Evolutionary conservation across 2,113 vertebrate genomes (phyloP).

Genomic region (Pluvialis apricaria): DNA sequence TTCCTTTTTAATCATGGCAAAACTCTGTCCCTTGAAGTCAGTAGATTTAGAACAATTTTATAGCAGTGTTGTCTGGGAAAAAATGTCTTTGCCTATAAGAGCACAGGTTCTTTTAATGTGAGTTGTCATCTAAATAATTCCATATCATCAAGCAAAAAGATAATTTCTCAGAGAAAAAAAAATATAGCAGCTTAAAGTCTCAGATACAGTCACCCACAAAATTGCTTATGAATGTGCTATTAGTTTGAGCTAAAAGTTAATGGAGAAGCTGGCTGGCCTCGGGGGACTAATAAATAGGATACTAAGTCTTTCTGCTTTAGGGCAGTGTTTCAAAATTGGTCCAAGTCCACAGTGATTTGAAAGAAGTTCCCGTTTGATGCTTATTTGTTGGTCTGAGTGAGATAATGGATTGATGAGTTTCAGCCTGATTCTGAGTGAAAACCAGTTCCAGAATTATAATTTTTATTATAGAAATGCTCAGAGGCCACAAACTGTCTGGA

Average conservation of each 20-base stretch:
- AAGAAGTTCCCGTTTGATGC: background rate
- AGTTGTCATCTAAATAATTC: constrained; percentile 59
- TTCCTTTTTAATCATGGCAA: background rate
- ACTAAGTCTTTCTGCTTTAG: background rate
- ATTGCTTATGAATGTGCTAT: constrained; percentile 62
- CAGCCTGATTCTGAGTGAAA: background rate
- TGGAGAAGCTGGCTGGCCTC: constrained; percentile 36
- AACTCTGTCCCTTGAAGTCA: background rate
- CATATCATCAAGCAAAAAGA: constrained; percentile 23
- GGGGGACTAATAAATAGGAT: constrained; percentile 43
- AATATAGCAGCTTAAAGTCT: background rate
- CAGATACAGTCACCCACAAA: constrained; percentile 47
- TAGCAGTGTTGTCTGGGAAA: background rate
- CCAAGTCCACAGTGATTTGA: background rate
- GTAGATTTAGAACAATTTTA: background rate
- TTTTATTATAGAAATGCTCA: background rate
- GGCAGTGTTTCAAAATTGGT: background rate
- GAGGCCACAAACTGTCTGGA: background rate
- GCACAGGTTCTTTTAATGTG: constrained; percentile 10
- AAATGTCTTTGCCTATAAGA: background rate
- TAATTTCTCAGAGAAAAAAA: background rate
- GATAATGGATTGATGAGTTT: constrained; percentile 26
- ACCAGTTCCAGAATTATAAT: background rate
- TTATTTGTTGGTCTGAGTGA: constrained; percentile 40
- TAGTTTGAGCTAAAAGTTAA: constrained; percentile 55